A percentile compares a stretch with the other conserved stretches of the same genome.
phyloP scores from a whole-genome alignment of 2,888 invertebrate species.

The Rhingia rostrata region DNA sequence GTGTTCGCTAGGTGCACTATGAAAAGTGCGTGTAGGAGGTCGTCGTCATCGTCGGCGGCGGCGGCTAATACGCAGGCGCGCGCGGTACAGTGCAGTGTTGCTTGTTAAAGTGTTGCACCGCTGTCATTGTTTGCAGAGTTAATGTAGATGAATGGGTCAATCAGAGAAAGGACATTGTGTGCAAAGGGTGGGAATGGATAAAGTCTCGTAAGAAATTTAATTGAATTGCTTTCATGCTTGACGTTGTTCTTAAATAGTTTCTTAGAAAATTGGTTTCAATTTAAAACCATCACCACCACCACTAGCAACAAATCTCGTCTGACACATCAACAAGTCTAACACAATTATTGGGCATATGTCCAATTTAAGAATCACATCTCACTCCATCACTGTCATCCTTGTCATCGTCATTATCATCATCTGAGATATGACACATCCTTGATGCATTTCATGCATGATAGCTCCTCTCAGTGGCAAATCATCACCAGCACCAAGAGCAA shows the following conservation, averaged over 20 bases:
- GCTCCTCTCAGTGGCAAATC: slow-evolving; percentile 71
- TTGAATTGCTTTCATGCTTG: background rate
- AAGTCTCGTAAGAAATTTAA: slow-evolving; percentile 37
- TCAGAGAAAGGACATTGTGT: slow-evolving; percentile 23
- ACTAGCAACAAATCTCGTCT: too few species aligned
- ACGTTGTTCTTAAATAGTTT: too few species aligned
- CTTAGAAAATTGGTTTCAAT: too few species aligned
- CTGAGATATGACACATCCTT: slow-evolving; percentile 56
- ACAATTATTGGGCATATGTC: slow-evolving; percentile 35
- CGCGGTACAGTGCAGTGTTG: slow-evolving; percentile 17
- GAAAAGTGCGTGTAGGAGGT: slow-evolving; percentile 72
- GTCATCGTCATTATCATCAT: slow-evolving; percentile 49
- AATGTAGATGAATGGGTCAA: slow-evolving; percentile 73
- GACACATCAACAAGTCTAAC: slow-evolving; percentile 26
- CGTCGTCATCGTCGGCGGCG: background rate
- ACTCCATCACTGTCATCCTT: slow-evolving; percentile 58
- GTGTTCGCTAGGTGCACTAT: slow-evolving; percentile 60
- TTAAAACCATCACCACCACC: background rate
- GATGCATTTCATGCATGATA: slow-evolving; percentile 73
- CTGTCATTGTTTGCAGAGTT: slow-evolving; percentile 70
- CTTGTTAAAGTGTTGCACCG: slow-evolving; percentile 69
- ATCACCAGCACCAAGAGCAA: slow-evolving; percentile 39
- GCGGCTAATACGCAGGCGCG: background rate
- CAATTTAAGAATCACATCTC: slow-evolving; percentile 55
- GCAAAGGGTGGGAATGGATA: background rate